Evolutionary conservation across 2,888 invertebrate species (phyloP), one percentile per base, ranked within the genome.

Genomic region (Gnatocerus cornutus): DNA sequence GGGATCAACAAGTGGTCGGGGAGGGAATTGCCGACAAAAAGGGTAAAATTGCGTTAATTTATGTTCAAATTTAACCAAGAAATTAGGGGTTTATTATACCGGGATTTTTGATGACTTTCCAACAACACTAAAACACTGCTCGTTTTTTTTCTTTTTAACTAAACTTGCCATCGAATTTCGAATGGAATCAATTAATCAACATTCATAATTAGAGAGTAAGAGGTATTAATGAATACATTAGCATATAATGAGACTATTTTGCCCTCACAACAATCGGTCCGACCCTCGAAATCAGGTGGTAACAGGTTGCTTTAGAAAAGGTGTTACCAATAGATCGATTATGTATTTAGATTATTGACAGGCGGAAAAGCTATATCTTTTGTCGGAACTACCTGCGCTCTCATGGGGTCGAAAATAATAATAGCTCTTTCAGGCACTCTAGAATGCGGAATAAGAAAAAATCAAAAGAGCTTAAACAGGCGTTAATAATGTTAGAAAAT

Each of bases 281-380:
- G 61, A 52, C 50, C 62, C 67, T 45, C 39, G n/a, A 69, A 62
- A 70, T 70, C 70, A 70, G 67, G 70, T 70, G 70, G 67, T 62
- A 70, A 63, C 70, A 70, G 70, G 70, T 70, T 66, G 66, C 27
- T 69, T 48, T 41, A 33, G 70, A 45, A 78, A 77, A 78, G 79
- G 79, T 78, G 77, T 77, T 77, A 74, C 77, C 79, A 75, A 81
- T 81, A 79, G 78, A 79, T 82, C 80, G 79, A 82, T 81, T 81
- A 76, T 76, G 74, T 76, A 77, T 79, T 78, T 74, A 78, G 72
- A 72, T 73, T 78, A 79, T 79, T 78, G 80, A 81, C 80, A 80
- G 76, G 74, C 75, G 75, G 76, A 77, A 77, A 70, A 70, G 67
- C 70, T 65, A 39, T 45, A 61, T 61, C 70, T 67, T 70, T 70